Percentiles rank a stretch among this genome's conserved stretches.
These are phyloP conservation scores for Drosophila prostipennis DNA, from an alignment of 2,888 invertebrate genomes.

Conservation along the genomic window DNA sequence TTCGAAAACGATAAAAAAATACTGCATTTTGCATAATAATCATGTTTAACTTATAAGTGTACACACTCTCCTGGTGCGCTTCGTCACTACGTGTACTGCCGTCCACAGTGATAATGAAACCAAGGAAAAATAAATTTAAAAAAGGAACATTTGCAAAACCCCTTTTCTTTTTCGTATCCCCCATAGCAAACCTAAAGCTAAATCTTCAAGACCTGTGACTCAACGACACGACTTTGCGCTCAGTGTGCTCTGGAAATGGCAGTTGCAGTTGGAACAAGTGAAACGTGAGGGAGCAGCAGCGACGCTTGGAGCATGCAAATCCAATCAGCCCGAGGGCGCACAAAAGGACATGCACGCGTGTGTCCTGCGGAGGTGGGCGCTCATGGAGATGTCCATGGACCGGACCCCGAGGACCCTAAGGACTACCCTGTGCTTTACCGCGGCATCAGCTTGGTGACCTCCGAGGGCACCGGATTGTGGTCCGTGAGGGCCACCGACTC, in stretches of 20 bases:
- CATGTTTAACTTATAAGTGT: no score
- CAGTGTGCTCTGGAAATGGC: constrained; percentile 33
- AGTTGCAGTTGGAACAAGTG: constrained; percentile 24
- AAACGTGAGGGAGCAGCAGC: constrained; percentile 33
- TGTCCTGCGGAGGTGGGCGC: background rate
- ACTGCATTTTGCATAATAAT: no score
- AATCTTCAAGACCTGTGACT: no score
- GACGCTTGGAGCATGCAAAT: constrained; percentile 47
- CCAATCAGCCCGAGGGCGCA: constrained; percentile 25
- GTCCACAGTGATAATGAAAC: no score
- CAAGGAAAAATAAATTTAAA: no score
- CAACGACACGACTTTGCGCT: background rate
- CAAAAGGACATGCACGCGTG: constrained; percentile 3
- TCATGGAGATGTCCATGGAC: background rate
- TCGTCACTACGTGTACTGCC: no score
- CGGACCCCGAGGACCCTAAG: constrained; percentile 7
- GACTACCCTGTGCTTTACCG: constrained; percentile 69
- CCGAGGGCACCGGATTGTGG: constrained; percentile 80
- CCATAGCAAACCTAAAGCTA: no score
- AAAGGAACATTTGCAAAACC: no score
- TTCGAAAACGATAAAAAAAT: no score
- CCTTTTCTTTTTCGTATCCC: no score
- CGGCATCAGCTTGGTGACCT: constrained; percentile 82
- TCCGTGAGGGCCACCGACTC: constrained; percentile 83
- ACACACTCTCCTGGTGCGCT: no score